These are phyloP conservation scores for Micropoecilia bifurca DNA, from an alignment of 2,797 vertebrate genomes.

Conservation along the genomic window DNA sequence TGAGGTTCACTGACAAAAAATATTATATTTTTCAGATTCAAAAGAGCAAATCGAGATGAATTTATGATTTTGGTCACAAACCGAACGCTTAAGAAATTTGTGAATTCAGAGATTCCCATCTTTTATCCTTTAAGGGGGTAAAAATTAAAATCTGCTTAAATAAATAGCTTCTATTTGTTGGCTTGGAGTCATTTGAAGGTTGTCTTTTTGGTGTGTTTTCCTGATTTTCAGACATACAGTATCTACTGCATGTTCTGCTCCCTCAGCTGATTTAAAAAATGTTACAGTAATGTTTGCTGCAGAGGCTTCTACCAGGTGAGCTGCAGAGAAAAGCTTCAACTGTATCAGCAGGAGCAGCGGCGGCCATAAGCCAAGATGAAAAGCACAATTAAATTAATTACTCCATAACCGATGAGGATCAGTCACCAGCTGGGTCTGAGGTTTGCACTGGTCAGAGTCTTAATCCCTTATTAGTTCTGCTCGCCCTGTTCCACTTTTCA, in stretches of 20 bases:
- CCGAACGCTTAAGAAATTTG: slow-evolving; percentile 5
- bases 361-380: slow-evolving; percentile 53
- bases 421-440: slow-evolving; percentile 58
- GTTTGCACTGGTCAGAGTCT: slow-evolving; percentile 57
- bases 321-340: slow-evolving; percentile 35
- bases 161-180: neutral
- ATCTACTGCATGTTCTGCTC: slow-evolving; percentile 68
- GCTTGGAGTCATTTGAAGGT: slow-evolving; percentile 28
- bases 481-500: slow-evolving; percentile 54
- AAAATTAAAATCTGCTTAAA: slow-evolving; percentile 3
- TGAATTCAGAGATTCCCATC: slow-evolving; percentile 4
- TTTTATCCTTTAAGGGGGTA: slow-evolving; percentile 4
- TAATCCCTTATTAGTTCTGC: slow-evolving; percentile 73
- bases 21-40: neutral
- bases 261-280: slow-evolving; percentile 71
- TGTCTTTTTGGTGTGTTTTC: slow-evolving; percentile 13
- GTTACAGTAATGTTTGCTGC: slow-evolving; percentile 72
- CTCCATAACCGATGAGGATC: slow-evolving; percentile 62
- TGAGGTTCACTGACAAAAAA: neutral
- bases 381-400: slow-evolving; percentile 69
- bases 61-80: neutral
- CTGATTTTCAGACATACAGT: slow-evolving; percentile 43
- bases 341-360: slow-evolving; percentile 54
- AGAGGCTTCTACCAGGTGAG: slow-evolving; percentile 65
- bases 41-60: neutral